A percentile compares a stretch with the other conserved stretches of the same genome.
Evolutionary conservation across 2,113 vertebrate genomes (phyloP).

Genomic region (Rhea pennata): DNA sequence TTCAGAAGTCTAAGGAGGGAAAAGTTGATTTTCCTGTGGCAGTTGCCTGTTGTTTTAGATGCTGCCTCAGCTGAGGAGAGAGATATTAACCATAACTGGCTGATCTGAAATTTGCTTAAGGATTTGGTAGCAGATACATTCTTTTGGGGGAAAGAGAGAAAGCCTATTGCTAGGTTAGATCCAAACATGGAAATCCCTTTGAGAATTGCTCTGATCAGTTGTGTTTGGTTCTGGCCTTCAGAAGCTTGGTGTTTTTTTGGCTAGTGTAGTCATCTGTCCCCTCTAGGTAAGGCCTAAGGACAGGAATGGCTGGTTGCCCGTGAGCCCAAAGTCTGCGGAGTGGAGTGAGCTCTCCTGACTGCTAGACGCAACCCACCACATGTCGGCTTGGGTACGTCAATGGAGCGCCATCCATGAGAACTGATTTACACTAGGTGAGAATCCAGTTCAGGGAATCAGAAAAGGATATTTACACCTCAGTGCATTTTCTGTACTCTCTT

Average conservation of each 20-base stretch:
- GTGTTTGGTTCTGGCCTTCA: not conserved
- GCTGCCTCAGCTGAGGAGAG: not conserved
- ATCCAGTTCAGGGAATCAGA: not conserved
- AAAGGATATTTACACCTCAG: not conserved
- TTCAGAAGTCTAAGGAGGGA: not conserved
- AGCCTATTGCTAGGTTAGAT: not conserved
- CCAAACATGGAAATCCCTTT: not conserved
- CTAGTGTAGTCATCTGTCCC: not conserved
- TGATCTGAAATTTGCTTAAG: not conserved
- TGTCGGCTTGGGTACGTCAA: not conserved
- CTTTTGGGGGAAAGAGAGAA: not conserved
- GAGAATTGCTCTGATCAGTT: not conserved
- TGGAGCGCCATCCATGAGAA: not conserved
- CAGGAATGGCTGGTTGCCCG: not conserved
- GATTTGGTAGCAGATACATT: not conserved
- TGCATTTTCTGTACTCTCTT: not conserved
- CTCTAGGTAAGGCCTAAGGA: not conserved
- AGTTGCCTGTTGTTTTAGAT: not conserved
- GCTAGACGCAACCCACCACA: not conserved
- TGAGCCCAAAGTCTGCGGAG: not conserved
- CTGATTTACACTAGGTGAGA: not conserved
- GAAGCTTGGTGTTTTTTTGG: not conserved
- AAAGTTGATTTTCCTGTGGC: not conserved
- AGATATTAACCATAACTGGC: not conserved
- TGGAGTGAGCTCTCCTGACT: not conserved